A percentile compares a stretch with the other conserved stretches of the same genome.
These are phyloP conservation scores for Drosophila conformis DNA, from an alignment of 2,888 invertebrate genomes.

Conservation along the genomic window DNA sequence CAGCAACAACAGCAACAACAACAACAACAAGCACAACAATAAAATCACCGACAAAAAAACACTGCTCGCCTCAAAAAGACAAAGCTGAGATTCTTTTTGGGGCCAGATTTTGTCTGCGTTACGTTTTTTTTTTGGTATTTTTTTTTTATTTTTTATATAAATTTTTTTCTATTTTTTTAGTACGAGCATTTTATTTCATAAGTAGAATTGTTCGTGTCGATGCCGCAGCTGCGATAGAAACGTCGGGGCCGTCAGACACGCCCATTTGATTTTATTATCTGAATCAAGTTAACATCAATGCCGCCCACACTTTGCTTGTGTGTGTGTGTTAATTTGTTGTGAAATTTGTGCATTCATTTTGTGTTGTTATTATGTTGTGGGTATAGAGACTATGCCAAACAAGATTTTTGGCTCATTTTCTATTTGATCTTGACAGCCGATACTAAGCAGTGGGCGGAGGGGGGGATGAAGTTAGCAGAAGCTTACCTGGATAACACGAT, in stretches of 20 bases:
- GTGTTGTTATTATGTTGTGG: constrained; percentile 35
- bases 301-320: constrained; percentile 39
- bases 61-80: constrained; percentile 44
- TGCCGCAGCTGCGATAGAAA: constrained; percentile 50
- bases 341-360: constrained; percentile 64
- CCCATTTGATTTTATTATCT: constrained; percentile 26
- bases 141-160: constrained; percentile 1
- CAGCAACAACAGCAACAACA: constrained; percentile 12
- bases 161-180: background rate
- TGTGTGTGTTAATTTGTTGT: constrained; percentile 62
- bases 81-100: constrained; percentile 35
- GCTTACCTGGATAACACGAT: constrained; percentile 44
- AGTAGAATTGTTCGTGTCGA: constrained; percentile 33
- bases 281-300: constrained; percentile 17
- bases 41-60: constrained; percentile 16
- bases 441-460: background rate
- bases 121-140: constrained; percentile 1
- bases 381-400: background rate
- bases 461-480: background rate
- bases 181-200: constrained; percentile 30
- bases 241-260: constrained; percentile 37
- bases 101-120: constrained; percentile 31
- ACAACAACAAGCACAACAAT: constrained; percentile 13
- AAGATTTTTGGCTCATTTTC: constrained; percentile 17
- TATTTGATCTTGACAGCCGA: constrained; percentile 11